Evolutionary conservation across 2,113 vertebrate species (phyloP).

Genomic region (Neofelis nebulosa): DNA sequence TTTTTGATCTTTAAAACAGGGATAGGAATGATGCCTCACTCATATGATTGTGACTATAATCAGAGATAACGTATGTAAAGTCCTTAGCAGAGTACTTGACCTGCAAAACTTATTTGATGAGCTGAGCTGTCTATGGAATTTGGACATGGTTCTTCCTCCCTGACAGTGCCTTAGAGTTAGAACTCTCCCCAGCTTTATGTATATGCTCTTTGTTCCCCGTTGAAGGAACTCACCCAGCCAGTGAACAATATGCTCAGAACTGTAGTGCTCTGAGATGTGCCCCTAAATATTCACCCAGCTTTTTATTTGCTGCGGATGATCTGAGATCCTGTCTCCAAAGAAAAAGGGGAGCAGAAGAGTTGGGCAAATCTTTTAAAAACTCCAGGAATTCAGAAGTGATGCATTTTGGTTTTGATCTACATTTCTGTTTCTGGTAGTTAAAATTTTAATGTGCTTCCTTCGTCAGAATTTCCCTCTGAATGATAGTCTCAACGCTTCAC

Average conservation of each 20-base stretch:
- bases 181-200: background rate
- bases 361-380: background rate
- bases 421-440: background rate
- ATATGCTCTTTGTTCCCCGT: background rate
- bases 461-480: background rate
- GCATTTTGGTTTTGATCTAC: background rate
- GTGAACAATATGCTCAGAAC: background rate
- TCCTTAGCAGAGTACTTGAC: background rate
- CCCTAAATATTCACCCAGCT: background rate
- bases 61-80: background rate
- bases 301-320: background rate
- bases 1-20: background rate
- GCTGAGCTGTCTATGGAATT: background rate
- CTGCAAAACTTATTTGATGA: background rate
- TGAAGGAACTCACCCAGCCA: background rate
- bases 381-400: conserved; percentile 13
- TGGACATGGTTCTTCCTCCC: background rate
- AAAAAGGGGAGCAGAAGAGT: background rate
- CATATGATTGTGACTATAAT: background rate
- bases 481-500: background rate
- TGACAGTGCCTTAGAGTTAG: background rate
- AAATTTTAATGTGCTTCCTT: background rate
- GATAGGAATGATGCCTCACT: background rate
- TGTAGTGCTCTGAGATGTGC: background rate
- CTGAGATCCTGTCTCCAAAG: background rate